Percentiles rank a stretch among this genome's conserved stretches.
Evolutionary conservation across 1,140 invertebrate species (phyloP).

Genomic region (Apocrypta bakeri): DNA sequence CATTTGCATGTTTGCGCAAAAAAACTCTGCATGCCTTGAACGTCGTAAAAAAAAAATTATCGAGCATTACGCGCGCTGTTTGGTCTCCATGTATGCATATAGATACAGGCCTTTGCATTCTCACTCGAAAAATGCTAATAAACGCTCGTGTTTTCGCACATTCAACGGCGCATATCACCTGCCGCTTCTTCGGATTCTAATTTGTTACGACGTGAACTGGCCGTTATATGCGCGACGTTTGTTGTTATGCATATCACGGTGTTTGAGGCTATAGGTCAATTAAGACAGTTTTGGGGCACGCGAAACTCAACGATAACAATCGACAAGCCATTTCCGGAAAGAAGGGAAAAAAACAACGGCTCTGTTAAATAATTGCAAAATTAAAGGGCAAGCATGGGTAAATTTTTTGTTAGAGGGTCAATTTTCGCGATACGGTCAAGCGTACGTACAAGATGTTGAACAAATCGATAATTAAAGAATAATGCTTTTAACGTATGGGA

Average conservation of each 20-base stretch:
- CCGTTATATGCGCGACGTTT: constrained; percentile 44
- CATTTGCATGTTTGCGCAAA: not conserved
- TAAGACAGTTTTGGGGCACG: constrained; percentile 20
- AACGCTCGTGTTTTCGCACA: constrained; percentile 39
- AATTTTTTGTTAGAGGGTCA: not conserved
- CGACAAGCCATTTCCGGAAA: constrained; percentile 27
- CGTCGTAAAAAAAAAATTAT: constrained; percentile 1
- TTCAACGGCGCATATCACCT: constrained; percentile 7
- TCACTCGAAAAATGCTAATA: constrained; percentile 22
- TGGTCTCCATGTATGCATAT: not conserved
- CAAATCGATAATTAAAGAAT: not conserved
- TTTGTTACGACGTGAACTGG: constrained; percentile 53
- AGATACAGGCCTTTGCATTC: not conserved
- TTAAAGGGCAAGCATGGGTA: constrained; percentile 35
- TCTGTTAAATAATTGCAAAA: constrained; percentile 14
- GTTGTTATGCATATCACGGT: not conserved
- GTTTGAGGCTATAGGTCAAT: not conserved
- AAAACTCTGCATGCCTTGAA: not conserved
- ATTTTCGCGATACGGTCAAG: not conserved
- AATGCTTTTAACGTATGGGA: not conserved
- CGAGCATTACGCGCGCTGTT: not conserved
- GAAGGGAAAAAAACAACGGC: not conserved
- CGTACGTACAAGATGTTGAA: not conserved
- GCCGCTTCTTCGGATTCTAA: constrained; percentile 28
- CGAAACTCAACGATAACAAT: constrained; percentile 25